Evolutionary conservation across 2,888 invertebrate genomes (phyloP), one percentile per base, ranked within the genome.

Genomic region (Megaustenia siamemsis): DNA sequence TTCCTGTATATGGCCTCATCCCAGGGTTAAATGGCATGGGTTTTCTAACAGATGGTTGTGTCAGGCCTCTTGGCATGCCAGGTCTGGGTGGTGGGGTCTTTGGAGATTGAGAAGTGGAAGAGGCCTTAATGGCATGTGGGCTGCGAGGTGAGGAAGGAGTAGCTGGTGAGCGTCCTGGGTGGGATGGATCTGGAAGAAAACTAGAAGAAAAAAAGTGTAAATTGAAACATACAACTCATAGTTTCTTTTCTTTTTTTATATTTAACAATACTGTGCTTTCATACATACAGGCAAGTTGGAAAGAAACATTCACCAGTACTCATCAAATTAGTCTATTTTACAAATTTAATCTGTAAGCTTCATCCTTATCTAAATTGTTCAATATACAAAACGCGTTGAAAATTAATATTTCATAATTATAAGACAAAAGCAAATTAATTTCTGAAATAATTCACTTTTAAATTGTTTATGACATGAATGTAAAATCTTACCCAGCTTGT

Each of bases 401-500:
- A n/a, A n/a, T n/a, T n/a, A n/a, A n/a, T n/a, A n/a, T n/a, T n/a
- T n/a, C n/a, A n/a, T n/a, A n/a, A n/a, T n/a, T n/a, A n/a, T n/a
- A 56, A 56, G 24, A n/a, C 24, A 24, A 56, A 24, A 56, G 18
- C 18, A 24, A 32, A 15, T 38, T 3, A 38, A 15, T 69, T 40
- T 69, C 69, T 24, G 43, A 35, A 66, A 32, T 35, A 71, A n/a
- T 12, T 71, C 28, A 40, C 28, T 45, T 40, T 24, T 24, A 71
- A 45, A 73, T 38, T 24, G 12, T 43, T 12, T 43, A 45, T n/a
- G 12, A 71, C 0, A 56, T 38, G 40, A 56, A 35, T 38, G n/a
- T 45, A 6, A 77, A 10, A 21, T 60, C 84, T 60, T 53, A 90
- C 90, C 90, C 89, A 60, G 84, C 76, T 56, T 87, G 56, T 60